Base-by-base conservation (phyloP, 2,113 vertebrate species). In the Collichthys lucidus region DNA sequence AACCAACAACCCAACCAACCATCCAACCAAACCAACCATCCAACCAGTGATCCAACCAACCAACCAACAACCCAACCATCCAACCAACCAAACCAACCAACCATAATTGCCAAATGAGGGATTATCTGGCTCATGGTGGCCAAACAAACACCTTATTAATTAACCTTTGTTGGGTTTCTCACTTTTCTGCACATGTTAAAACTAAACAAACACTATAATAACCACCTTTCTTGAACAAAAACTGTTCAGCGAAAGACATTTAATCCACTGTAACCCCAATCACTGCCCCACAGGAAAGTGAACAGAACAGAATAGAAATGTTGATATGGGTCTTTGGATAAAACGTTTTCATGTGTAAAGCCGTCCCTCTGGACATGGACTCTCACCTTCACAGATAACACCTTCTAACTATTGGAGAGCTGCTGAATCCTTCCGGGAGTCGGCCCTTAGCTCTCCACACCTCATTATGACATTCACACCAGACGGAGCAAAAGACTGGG, bases 341-440 rank as follows among this genome's bases (percentile, higher is more conserved):
- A 80, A 46, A 78, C 22, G 17, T 65, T 77, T 79, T 57, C 70
- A 81, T 40, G 76, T 61, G 66, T 0, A 11, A 69, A 35, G 20
- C 35, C 11, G 24, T 82, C 86, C 86, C 79, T 14, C 31, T 35
- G 68, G 87, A 86, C 24, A 3, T 24, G 74, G 24, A 84, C 85
- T 77, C 46, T 89, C 80, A 84, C 85, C 86, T 88, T 59, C 56
- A 56, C 86, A 74, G 77, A 82, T 83, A 81, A 86, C 76, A 69
- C 77, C 65, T 63, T 63, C 69, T 84, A 85, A 87, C 83, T 83
- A 70, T 3, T 49, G 66, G 49, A 71, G 79, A 81, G 81, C 72
- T 77, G 82, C 73, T 42, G 56, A 85, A 69, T 82, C 70, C 84
- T 72, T 65, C 12, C 35, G 86, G 82, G 85, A 87, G 71, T 29